Base-by-base conservation (phyloP, 2,113 vertebrate genomes). In the Neopipo cinnamomea region DNA sequence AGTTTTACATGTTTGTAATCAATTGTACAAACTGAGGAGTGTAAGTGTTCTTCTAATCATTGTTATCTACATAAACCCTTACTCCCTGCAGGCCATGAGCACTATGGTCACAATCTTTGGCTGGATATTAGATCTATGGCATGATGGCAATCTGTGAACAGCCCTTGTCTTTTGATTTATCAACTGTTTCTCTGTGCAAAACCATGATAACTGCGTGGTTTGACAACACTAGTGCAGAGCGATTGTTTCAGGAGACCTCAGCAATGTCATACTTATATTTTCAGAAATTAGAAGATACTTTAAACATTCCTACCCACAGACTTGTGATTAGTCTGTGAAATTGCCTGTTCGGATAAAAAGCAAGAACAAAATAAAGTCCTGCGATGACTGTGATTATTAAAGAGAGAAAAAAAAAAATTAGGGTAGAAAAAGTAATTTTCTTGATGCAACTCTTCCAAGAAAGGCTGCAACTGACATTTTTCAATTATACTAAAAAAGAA, bases 371-470 rank as follows among this genome's bases (percentile, higher is more conserved):
- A 93, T 75, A 90, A 97, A 62, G 31, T 83, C 79, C 50, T 82
- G 22, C 12, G 70, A 89, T 76, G 22, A 52, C 28, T 42, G 55
- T 8, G 18, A 75, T 80, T 83, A 58, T 20, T 89, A 74, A 65
- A 75, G 31, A 17, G 66, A 19, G 55, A 41, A 59, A 14, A 44
- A 65, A 14, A 44, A 63, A 72, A 15, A 42, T 1, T 3, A 39
- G 18, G 9, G 25, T 37, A 90, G 80, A 50, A 91, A 96, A 86
- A 94, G 74, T 41, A 39, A 72, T 87, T 89, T 95, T 76, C 86
- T 91, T 41, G 23, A 59, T 73, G 13, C 22, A 85, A 73, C 31
- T 89, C 56, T 78, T 83, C 50, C 55, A 72, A 46, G 33, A 88
- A 91, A 52, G 52, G 42, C 35, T 92, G 72, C 44, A 77, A 85